Percentiles rank a stretch among this genome's conserved stretches.
Evolutionary conservation across 2,888 invertebrate genomes (phyloP).

Genomic region (Mesorhabditis sp.): DNA sequence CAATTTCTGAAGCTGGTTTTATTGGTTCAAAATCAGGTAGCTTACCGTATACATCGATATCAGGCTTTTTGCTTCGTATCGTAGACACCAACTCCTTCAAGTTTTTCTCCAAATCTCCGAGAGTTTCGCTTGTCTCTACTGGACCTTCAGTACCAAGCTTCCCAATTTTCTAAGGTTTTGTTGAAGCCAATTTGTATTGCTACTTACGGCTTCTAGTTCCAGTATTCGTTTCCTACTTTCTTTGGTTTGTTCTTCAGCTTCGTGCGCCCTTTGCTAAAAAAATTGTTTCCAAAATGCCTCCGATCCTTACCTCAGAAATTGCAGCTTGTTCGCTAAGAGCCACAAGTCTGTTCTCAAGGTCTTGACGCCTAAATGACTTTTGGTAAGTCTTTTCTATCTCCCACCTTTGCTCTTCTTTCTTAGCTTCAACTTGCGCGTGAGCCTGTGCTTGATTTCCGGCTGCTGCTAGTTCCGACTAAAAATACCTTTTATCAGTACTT

Average conservation of each 20-base stretch:
- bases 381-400: no score
- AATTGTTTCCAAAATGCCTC: conserved; percentile 1
- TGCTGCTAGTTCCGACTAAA: background rate
- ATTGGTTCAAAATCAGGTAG: background rate
- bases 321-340: background rate
- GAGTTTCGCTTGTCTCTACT: background rate
- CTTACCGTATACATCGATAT: conserved; percentile 12
- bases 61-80: background rate
- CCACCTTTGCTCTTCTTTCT: background rate
- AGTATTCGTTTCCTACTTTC: background rate
- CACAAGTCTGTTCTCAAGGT: background rate
- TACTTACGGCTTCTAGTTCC: background rate
- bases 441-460: background rate
- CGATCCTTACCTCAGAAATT: background rate
- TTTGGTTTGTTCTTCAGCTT: conserved; percentile 1
- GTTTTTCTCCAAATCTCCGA: conserved; percentile 3
- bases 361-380: background rate
- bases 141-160: no score
- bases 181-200: background rate
- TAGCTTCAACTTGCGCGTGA: background rate
- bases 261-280: background rate
- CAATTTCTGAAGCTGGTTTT: conserved; percentile 11
- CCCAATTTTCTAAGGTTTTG: no score
- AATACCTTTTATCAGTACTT: background rate
- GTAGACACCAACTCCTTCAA: background rate